Percentiles rank a stretch among this genome's conserved stretches.
Conservation (phyloP, 1,140 invertebrate genomes). For the Pseudobourletiella spinata region DNA sequence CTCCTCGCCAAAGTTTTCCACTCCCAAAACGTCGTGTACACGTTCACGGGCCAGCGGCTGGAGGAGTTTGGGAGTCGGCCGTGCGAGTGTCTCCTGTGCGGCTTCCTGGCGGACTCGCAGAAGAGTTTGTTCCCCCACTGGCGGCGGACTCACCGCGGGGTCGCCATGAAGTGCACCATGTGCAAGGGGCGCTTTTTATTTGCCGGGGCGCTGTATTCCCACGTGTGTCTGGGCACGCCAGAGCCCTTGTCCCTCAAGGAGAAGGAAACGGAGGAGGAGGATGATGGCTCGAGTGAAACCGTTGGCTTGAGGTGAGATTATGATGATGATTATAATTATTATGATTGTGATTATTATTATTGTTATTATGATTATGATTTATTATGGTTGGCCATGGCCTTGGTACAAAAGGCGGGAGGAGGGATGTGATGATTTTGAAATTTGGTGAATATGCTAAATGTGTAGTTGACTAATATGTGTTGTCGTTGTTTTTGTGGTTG, state of each 20-base stretch:
- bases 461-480: too few species aligned
- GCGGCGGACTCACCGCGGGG: conserved; percentile 22
- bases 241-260: conserved; percentile 11
- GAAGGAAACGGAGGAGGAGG: neutral
- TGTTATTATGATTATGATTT: too few species aligned
- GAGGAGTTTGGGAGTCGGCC: conserved; percentile 18
- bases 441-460: neutral
- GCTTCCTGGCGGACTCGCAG: conserved; percentile 8
- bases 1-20: conserved; percentile 31
- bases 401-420: too few species aligned
- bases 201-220: conserved; percentile 32
- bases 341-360: neutral
- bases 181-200: conserved; percentile 33
- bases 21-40: conserved; percentile 16
- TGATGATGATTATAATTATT: neutral
- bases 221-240: conserved; percentile 32
- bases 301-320: neutral
- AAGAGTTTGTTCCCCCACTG: conserved; percentile 31
- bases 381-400: too few species aligned
- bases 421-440: too few species aligned
- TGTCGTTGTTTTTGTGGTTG: conserved; percentile 4
- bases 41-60: neutral
- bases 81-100: conserved; percentile 34
- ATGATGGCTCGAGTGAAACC: conserved; percentile 13
- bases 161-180: conserved; percentile 33